A percentile compares a stretch with the other conserved stretches of the same genome.
phyloP scores from a whole-genome alignment of 2,888 invertebrate species.

The Drosophila multiciliata region DNA sequence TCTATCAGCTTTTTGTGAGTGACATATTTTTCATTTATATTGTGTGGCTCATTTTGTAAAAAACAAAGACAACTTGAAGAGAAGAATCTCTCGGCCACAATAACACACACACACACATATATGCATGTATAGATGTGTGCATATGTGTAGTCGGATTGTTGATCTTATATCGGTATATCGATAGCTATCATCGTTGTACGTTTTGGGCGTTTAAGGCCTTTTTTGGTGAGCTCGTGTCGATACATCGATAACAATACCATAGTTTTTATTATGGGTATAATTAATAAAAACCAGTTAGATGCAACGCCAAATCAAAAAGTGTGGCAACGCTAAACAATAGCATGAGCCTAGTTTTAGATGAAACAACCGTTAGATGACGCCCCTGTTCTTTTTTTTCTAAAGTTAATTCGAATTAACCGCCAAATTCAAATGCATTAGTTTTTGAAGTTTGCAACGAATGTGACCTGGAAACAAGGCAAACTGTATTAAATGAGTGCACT shows the following conservation, averaged over 20 bases:
- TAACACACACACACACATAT: conserved; percentile 41
- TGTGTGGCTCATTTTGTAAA: conserved; percentile 28
- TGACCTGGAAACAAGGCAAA: background rate
- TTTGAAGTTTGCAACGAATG: background rate
- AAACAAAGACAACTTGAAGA: conserved; percentile 50
- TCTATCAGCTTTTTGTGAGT: conserved; percentile 38
- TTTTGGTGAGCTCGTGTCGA: background rate
- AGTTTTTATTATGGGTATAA: background rate
- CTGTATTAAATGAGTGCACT: background rate
- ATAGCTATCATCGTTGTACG: conserved; percentile 1
- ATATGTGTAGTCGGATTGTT: conserved; percentile 39
- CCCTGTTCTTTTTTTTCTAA: background rate
- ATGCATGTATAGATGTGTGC: conserved; percentile 4
- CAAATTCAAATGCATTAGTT: background rate
- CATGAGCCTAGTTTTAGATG: too few species aligned
- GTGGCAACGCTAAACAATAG: conserved; percentile 8
- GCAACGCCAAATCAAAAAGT: background rate
- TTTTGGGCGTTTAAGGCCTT: background rate
- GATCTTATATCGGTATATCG: conserved; percentile 56
- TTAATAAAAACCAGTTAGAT: background rate
- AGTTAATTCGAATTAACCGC: background rate
- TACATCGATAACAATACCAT: background rate
- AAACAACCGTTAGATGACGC: conserved; percentile 9
- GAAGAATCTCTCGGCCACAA: conserved; percentile 52
- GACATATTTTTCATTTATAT: conserved; percentile 39